Evolutionary conservation across 2,797 vertebrate species (phyloP), one percentile per base, ranked within the genome.

Genomic region (Carcharodon carcharias): DNA sequence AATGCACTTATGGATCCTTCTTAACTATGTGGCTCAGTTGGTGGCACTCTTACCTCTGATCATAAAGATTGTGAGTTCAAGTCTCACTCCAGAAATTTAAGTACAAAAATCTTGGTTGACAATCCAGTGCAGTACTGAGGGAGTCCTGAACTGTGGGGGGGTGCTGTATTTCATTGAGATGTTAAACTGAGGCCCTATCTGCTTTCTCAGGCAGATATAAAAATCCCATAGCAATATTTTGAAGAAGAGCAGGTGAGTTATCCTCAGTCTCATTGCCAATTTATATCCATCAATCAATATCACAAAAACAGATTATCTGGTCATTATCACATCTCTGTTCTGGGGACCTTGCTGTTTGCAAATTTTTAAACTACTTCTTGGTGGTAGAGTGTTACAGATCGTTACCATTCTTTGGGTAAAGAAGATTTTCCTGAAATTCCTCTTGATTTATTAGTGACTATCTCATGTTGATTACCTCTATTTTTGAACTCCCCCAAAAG

Each of bases 361-460:
- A n/a, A 12, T 80, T 40, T 85, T 28, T 6, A 35, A 45, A 85
- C 80, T 85, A 85, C 80, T 85, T n/a, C 18, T n/a, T 93, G 35
- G 45, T 40, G 63, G 6, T 45, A 93, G 21, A 9, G 8, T 40
- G 1, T 40, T 93, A 61, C n/a, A 65, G 58, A 93, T 1, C 28
- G 35, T 65, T 65, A 65, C 16, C 35, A 65, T 93, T 93, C 14
- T 93, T 23, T 93, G 61, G 28, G n/a, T 61, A 40, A 40, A 93
- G 35, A 65, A 40, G 1, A 40, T 93, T 40, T 16, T 93, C 63
- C 61, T 65, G 35, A n/a, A 93, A 21, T 50, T 61, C 5, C 63
- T 40, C 61, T 65, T 93, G n/a, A 93, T 65, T 28, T 93, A 65
- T 65, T 93, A 85, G 80, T 85, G n/a, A 63, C 89, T 92, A n/a